Evolutionary conservation across 2,888 invertebrate species (phyloP).

Genomic region (Sipha maydis): DNA sequence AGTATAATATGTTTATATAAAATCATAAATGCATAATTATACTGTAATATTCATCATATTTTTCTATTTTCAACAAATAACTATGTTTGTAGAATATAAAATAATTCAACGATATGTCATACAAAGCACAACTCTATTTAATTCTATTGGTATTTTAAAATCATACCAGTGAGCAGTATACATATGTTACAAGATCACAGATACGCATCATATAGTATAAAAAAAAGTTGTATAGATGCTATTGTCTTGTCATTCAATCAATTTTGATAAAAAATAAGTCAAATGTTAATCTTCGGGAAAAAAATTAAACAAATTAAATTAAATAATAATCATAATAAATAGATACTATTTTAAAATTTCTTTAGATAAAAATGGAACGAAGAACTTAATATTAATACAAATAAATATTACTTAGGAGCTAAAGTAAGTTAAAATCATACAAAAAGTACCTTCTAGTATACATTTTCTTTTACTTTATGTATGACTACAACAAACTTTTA

Average conservation of each 20-base stretch:
- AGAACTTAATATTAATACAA: constrained; percentile 55
- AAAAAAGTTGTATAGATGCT: constrained; percentile 1
- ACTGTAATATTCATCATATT: background rate
- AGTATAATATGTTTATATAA: background rate
- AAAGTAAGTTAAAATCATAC: background rate
- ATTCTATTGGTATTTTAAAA: constrained; percentile 23
- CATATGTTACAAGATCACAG: constrained; percentile 53
- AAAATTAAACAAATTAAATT: constrained; percentile 17
- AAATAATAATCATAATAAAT: constrained; percentile 20
- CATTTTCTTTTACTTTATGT: background rate
- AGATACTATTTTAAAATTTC: constrained; percentile 25
- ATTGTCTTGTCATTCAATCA: constrained; percentile 34
- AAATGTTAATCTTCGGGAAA: constrained; percentile 19
- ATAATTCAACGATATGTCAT: constrained; percentile 40
- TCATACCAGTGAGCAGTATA: constrained; percentile 38
- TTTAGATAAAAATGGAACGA: constrained; percentile 55
- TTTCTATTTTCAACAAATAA: background rate
- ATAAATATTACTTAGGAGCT: constrained; percentile 50
- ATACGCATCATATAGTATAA: constrained; percentile 26
- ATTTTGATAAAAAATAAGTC: background rate
- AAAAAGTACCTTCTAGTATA: background rate
- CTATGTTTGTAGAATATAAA: constrained; percentile 16
- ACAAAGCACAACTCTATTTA: constrained; percentile 29
- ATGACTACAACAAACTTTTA: background rate
- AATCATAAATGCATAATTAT: background rate